Percentiles rank a stretch among this genome's conserved stretches.
phyloP scores from a whole-genome alignment of 2,888 invertebrate species.

The Acleris literana region DNA sequence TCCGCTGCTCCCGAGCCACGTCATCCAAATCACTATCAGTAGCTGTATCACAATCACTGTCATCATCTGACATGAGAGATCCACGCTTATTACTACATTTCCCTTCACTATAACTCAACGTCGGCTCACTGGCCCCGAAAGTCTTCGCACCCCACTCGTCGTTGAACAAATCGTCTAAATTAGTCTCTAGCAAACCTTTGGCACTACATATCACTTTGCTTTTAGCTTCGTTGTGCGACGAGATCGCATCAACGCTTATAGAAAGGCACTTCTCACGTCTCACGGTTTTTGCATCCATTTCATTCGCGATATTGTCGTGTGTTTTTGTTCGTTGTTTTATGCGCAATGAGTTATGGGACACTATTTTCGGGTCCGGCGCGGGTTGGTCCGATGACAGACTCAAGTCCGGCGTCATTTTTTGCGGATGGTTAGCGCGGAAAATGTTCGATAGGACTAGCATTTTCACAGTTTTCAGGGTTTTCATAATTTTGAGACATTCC shows the following conservation, averaged over 20 bases:
- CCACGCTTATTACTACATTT: slow-evolving; percentile 58
- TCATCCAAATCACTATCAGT: slow-evolving; percentile 76
- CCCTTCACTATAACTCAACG: slow-evolving; percentile 63
- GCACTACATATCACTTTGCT: slow-evolving; percentile 81
- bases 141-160: slow-evolving; percentile 70
- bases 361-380: slow-evolving; percentile 52
- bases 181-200: slow-evolving; percentile 83
- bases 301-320: slow-evolving; percentile 59
- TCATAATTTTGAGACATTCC: slow-evolving; percentile 76
- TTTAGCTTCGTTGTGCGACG: slow-evolving; percentile 67
- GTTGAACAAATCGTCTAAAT: slow-evolving; percentile 77
- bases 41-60: slow-evolving; percentile 69
- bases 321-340: slow-evolving; percentile 71
- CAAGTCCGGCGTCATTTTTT: slow-evolving; percentile 62
- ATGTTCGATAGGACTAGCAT: slow-evolving; percentile 80
- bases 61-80: slow-evolving; percentile 74
- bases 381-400: slow-evolving; percentile 46
- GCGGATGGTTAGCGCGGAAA: slow-evolving; percentile 71
- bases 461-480: slow-evolving; percentile 78
- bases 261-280: slow-evolving; percentile 70
- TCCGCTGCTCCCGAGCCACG: slow-evolving; percentile 70
- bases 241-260: slow-evolving; percentile 72
- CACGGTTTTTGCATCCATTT: slow-evolving; percentile 54
- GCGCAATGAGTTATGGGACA: slow-evolving; percentile 65
- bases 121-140: slow-evolving; percentile 76